Conservation (phyloP, 2,888 invertebrate genomes). For the Oligia strigilis region DNA sequence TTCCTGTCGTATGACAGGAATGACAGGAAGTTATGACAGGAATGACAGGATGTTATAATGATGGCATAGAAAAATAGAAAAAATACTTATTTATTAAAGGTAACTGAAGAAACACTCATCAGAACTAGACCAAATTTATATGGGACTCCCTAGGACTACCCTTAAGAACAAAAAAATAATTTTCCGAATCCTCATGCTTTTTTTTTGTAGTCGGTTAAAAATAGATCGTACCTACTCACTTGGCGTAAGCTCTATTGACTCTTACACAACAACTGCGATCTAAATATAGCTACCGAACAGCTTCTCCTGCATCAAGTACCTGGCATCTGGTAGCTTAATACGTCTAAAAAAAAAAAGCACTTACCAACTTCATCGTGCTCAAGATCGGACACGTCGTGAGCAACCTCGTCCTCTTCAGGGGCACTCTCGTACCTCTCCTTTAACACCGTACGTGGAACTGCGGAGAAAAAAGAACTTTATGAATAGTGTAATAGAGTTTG, state of each 20-base stretch:
- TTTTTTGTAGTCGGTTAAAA: not conserved
- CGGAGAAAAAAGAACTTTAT: conserved; percentile 78
- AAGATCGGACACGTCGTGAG: conserved; percentile 88
- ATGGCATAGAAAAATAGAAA: not conserved
- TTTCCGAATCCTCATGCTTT: not conserved
- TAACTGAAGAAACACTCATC: not conserved
- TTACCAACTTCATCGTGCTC: conserved; percentile 90
- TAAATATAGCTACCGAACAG: conserved; percentile 35
- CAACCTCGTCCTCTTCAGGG: conserved; percentile 94
- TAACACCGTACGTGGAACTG: conserved; percentile 96
- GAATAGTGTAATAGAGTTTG: conserved; percentile 61
- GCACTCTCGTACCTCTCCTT: conserved; percentile 95
- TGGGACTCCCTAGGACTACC: not conserved
- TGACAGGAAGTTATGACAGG: too few relatives aligned
- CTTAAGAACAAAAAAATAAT: not conserved
- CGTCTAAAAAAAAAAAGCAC: conserved; percentile 75
- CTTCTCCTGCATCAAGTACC: conserved; percentile 33
- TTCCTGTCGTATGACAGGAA: not conserved
- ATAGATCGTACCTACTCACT: conserved; percentile 9
- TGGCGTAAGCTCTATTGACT: conserved; percentile 32
- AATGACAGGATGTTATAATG: not conserved
- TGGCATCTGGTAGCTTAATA: conserved; percentile 55
- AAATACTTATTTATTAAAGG: not conserved
- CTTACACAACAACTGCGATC: conserved; percentile 12
- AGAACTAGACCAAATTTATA: not conserved